Base-by-base conservation (phyloP, 2,888 invertebrate genomes). In the Heliconius aoede region DNA sequence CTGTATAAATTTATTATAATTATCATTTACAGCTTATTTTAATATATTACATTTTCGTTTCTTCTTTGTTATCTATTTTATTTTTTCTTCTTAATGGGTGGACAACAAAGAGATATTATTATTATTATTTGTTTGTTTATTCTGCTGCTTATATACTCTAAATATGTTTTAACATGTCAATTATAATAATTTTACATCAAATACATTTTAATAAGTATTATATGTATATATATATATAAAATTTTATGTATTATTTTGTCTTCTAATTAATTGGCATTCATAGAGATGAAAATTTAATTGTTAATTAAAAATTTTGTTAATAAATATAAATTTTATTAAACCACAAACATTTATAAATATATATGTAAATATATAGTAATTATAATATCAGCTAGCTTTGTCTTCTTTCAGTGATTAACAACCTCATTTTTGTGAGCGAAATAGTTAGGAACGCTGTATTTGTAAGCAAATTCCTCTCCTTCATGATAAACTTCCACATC, bases 401-500 rank as follows among this genome's bases (percentile, higher is more conserved):
- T 84, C 83, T 83, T 82, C 82, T 78, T 11, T 74, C 84, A 84
- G 75, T 85, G 84, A 77, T 86, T 87, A 69, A 84, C 84, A 65
- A 87, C 86, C 75, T 84, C 82, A 73, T 84, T 86, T 72, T 81
- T 80, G 40, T 85, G 81, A 21, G 30, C 30, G 18, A 21, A 28
- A n/a, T 28, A 28, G n/a, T 68, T 68, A 61, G 89, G 89, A 68
- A 85, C 83, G 75, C 87, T 89, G 78, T 86, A 84, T 73, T 85
- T 83, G 83, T 89, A 90, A 13, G 88, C 81, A 74, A 88, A 88
- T 65, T 86, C 84, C 67, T 91, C 90, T 58, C 91, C 92, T 78
- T 93, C 89, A 85, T 95, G 94, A 87, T 92, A 95, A 83, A 96
- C 92, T 69, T 84, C 78, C 8, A 96, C 95, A 83, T 96, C 95